phyloP scores from a whole-genome alignment of 2,888 invertebrate species.

The Ceratothoa steindachneri region DNA sequence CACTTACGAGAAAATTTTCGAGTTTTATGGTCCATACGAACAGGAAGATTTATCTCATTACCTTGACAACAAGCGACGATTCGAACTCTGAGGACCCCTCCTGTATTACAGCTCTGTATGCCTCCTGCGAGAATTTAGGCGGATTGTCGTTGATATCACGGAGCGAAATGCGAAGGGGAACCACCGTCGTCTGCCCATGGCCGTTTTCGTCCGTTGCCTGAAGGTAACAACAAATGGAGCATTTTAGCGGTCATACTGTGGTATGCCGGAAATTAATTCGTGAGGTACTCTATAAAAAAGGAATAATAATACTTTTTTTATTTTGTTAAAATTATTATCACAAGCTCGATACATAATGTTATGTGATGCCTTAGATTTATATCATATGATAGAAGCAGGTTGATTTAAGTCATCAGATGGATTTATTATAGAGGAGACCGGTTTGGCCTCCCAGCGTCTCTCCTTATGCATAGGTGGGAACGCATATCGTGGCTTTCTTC shows the following conservation, averaged over 20 bases:
- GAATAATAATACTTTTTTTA: background rate
- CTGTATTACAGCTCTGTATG: constrained; percentile 76
- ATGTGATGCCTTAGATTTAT: no score
- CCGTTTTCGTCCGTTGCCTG: constrained; percentile 82
- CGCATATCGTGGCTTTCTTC: no score
- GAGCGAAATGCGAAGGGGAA: constrained; percentile 72
- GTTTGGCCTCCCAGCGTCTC: no score
- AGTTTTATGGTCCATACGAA: no score
- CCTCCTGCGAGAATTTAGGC: constrained; percentile 69
- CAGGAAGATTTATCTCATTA: no score
- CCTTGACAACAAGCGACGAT: constrained; percentile 57
- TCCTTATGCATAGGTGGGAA: no score
- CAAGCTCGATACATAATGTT: no score
- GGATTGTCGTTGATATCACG: constrained; percentile 84
- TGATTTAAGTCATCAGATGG: no score
- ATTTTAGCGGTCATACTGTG: no score
- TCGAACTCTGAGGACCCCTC: constrained; percentile 81
- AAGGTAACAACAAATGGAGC: background rate
- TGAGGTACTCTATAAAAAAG: background rate
- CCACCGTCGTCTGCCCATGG: constrained; percentile 70
- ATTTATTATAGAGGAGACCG: no score
- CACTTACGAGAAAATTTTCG: no score
- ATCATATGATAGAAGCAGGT: no score
- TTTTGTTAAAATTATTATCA: background rate
- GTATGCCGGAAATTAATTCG: background rate